These are phyloP conservation scores for Dryobotodes eremita DNA, from an alignment of 2,888 invertebrate genomes.

Conservation along the genomic window DNA sequence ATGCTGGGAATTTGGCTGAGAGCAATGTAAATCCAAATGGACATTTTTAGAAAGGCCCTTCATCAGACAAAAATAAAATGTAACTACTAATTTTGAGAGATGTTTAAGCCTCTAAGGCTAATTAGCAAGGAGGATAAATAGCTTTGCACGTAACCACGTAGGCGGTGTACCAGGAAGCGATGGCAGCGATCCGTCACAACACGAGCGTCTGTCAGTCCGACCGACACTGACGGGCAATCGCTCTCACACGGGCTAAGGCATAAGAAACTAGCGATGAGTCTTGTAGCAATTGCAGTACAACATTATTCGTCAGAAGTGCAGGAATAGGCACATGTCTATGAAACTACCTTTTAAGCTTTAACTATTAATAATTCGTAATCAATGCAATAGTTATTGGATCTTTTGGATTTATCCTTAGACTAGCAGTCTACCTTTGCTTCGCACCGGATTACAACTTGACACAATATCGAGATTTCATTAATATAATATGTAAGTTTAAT, in stretches of 20 bases:
- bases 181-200: slow-evolving; percentile 27
- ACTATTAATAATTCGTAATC: background rate
- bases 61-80: background rate
- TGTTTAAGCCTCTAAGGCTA: background rate
- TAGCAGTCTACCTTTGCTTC: background rate
- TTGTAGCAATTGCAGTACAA: background rate
- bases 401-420: background rate
- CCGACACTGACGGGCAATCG: slow-evolving; percentile 30
- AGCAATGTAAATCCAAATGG: background rate
- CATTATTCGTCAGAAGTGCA: background rate
- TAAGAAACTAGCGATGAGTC: background rate
- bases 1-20: background rate
- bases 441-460: background rate
- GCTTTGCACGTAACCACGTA: background rate
- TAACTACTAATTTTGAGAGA: background rate
- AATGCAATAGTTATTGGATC: background rate
- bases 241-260: slow-evolving; percentile 10
- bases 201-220: slow-evolving; percentile 31
- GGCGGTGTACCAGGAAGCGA: slow-evolving; percentile 10
- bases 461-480: background rate
- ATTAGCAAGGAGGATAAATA: slow-evolving; percentile 25
- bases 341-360: background rate
- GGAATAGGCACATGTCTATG: background rate
- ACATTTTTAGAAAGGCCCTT: background rate
- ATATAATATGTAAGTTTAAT: background rate